Conservation (phyloP, 2,113 vertebrate genomes). For the Rhabdornis inornatus region DNA sequence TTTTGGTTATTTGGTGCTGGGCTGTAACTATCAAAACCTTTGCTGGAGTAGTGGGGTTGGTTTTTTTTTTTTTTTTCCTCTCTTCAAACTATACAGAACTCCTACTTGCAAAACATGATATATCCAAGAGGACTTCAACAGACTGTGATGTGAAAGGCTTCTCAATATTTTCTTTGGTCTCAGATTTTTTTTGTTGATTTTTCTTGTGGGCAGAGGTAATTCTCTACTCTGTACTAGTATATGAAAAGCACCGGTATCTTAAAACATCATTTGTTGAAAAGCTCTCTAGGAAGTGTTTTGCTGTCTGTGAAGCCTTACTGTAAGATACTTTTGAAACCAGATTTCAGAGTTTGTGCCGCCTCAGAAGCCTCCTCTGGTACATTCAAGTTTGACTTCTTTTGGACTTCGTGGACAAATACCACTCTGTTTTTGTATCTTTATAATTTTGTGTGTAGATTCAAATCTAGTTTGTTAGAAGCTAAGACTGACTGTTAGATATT, state of each 20-base stretch:
- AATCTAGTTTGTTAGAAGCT: conserved; percentile 26
- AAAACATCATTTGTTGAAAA: conserved; percentile 22
- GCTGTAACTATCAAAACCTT: conserved; percentile 7
- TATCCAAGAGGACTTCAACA: conserved; percentile 69
- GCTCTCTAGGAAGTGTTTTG: conserved; percentile 33
- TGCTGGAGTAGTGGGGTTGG: conserved; percentile 29
- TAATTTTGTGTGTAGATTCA: conserved; percentile 57
- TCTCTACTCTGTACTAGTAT: conserved; percentile 24
- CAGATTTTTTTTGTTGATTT: conserved; percentile 27
- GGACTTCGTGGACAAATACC: conserved; percentile 66
- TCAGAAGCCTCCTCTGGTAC: conserved; percentile 39
- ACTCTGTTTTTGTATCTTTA: conserved; percentile 61
- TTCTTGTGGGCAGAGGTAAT: conserved; percentile 31
- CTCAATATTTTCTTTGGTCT: conserved; percentile 34
- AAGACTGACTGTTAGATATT: conserved; percentile 59
- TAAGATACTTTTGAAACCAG: conserved; percentile 48
- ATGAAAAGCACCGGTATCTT: conserved; percentile 12
- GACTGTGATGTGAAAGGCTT: conserved; percentile 60
- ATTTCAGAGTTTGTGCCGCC: conserved; percentile 50
- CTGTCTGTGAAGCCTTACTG: conserved; percentile 58
- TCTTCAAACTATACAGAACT: conserved; percentile 54
- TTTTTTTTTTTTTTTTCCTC: neutral
- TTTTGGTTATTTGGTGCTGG: conserved; percentile 1
- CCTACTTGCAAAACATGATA: conserved; percentile 43
- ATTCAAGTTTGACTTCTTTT: conserved; percentile 53